Evolutionary conservation across 2,797 vertebrate species (phyloP), one percentile per base, ranked within the genome.

Genomic region (Toxotes lorentzi): DNA sequence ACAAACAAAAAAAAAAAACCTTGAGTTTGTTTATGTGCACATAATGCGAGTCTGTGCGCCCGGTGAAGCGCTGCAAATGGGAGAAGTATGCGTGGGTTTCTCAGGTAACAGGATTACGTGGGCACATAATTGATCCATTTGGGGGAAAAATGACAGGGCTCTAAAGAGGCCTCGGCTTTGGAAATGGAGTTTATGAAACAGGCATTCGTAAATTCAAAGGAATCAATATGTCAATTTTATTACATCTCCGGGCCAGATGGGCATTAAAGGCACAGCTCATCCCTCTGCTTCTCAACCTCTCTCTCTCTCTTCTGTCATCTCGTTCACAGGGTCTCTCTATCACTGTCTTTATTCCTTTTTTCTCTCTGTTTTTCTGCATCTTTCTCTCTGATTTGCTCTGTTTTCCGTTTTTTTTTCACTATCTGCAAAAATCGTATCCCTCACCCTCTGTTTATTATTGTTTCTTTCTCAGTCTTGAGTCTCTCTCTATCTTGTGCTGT

Each of bases 181-280:
- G 97, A 97, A 97, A 97, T 93, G 96, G 96, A 98, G 97, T 98
- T 98, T 98, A 99, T 99, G 97, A 98, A 98, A 98, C 97, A 97
- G 97, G 96, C 98, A 96, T 98, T 98, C 97, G 97, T 97, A 99
- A 98, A 98, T 99, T 98, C 97, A 97, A 97, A 98, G 96, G 96
- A 99, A 99, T 99, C 98, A 97, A 98, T 99, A 98, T 97, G 97
- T 99, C 97, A 99, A 97, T 98, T 99, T 99, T 99, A 98, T 98
- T 98, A 98, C 96, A 97, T 98, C 97, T 96, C 95, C 90, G 94
- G 97, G 96, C 97, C 97, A 98, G 96, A 97, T 97, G 97, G 97
- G 96, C 96, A 95, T 98, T 97, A 97, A 98, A 97, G 97, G 95
- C 95, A 95, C 95, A 94, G 96, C 95, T 94, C 90, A 86, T 90